A percentile compares a stretch with the other conserved stretches of the same genome.
Conservation (phyloP, 2,113 vertebrate genomes). For the Mormyrus lacerda region DNA sequence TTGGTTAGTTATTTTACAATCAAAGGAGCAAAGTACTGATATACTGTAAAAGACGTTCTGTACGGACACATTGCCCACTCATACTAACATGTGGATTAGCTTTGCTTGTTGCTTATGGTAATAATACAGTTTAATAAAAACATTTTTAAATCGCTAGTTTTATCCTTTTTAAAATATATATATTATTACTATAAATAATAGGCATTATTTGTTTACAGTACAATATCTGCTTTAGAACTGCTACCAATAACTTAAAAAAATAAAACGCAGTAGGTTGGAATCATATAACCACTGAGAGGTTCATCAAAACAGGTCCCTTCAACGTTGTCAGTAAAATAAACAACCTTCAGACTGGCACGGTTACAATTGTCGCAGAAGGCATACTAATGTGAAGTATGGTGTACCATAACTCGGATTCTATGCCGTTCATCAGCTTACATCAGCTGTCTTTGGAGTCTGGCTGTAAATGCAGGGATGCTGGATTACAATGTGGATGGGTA, state of each 20-base stretch:
- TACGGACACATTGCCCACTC: background rate
- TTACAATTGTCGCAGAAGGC: background rate
- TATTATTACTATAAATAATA: background rate
- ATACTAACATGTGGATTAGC: background rate
- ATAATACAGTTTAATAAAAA: background rate
- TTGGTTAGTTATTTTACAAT: background rate
- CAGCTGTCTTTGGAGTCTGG: background rate
- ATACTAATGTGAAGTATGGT: background rate
- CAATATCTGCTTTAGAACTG: background rate
- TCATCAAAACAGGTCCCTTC: background rate
- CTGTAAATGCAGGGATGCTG: background rate
- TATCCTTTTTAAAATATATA: background rate
- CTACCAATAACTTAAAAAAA: constrained; percentile 3
- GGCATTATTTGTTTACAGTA: background rate
- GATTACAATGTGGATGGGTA: background rate
- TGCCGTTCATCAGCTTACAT: background rate
- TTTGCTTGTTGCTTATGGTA: background rate
- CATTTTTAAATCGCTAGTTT: background rate
- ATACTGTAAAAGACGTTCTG: background rate
- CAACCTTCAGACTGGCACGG: background rate
- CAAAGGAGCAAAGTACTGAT: constrained; percentile 2
- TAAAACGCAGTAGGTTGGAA: constrained; percentile 2
- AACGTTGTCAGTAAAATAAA: background rate
- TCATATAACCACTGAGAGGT: background rate
- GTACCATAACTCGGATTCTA: background rate